Conservation (phyloP, 2,888 invertebrate species). For the Aphodius granarius region DNA sequence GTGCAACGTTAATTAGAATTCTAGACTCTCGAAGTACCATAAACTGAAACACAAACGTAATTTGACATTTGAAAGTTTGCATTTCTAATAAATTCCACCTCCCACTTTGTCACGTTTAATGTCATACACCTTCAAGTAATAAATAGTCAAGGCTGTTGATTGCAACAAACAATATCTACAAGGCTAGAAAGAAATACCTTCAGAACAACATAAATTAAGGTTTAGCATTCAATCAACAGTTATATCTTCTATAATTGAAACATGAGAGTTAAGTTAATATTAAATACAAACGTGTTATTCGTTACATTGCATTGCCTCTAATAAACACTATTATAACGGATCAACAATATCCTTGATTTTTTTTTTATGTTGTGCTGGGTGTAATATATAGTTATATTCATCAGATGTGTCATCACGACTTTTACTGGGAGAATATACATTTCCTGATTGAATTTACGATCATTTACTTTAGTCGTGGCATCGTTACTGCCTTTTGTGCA, state of each 20-base stretch:
- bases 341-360: neutral
- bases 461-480: neutral
- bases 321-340: neutral
- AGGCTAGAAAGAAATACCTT: neutral
- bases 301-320: neutral
- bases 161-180: neutral
- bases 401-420: neutral
- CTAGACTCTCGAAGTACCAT: neutral
- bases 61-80: neutral
- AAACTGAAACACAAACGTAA: neutral
- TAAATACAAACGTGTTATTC: neutral
- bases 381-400: neutral
- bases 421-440: neutral
- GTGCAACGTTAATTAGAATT: neutral
- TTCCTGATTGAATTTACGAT: neutral
- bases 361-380: neutral
- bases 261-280: neutral
- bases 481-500: neutral
- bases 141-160: neutral
- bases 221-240: neutral
- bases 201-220: neutral
- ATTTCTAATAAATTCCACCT: neutral
- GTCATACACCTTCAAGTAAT: neutral
- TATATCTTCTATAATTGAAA: neutral
- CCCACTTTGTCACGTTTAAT: neutral